phyloP scores from a whole-genome alignment of 2,113 vertebrate genomes.

The Calonectris borealis region DNA sequence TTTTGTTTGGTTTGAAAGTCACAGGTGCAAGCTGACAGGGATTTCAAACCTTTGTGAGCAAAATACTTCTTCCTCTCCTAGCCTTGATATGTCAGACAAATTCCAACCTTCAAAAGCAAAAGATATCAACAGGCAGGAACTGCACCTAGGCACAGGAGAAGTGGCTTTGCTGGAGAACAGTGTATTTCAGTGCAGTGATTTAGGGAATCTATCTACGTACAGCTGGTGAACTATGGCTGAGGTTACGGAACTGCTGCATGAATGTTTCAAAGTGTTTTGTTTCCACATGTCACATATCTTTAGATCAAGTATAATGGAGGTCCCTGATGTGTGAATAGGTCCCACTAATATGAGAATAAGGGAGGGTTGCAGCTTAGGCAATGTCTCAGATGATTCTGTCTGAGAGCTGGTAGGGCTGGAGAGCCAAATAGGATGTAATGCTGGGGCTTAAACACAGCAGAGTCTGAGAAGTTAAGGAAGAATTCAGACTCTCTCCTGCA shows the following conservation, averaged over 20 bases:
- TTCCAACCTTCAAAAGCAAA: constrained; percentile 28
- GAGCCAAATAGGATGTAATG: neutral
- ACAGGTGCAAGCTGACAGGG: neutral
- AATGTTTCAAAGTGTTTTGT: constrained; percentile 35
- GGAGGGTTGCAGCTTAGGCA: neutral
- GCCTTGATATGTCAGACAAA: constrained; percentile 3
- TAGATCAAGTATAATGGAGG: constrained; percentile 27
- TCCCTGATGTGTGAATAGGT: neutral
- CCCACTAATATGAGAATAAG: neutral
- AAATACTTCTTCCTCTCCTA: neutral
- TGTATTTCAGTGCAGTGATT: neutral
- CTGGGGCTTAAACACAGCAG: neutral
- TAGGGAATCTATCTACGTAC: constrained; percentile 7
- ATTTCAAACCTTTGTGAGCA: constrained; percentile 25
- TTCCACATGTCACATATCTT: neutral
- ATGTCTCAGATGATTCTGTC: neutral
- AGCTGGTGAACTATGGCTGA: constrained; percentile 26
- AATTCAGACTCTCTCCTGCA: neutral
- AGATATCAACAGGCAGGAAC: neutral
- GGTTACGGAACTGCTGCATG: neutral
- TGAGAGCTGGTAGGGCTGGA: neutral
- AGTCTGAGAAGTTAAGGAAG: neutral
- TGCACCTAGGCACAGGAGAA: neutral
- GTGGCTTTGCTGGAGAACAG: neutral
- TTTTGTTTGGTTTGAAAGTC: constrained; percentile 22